Evolutionary conservation across 1,140 invertebrate species (phyloP), one percentile per base, ranked within the genome.

Genomic region (Phocides pigmalion): DNA sequence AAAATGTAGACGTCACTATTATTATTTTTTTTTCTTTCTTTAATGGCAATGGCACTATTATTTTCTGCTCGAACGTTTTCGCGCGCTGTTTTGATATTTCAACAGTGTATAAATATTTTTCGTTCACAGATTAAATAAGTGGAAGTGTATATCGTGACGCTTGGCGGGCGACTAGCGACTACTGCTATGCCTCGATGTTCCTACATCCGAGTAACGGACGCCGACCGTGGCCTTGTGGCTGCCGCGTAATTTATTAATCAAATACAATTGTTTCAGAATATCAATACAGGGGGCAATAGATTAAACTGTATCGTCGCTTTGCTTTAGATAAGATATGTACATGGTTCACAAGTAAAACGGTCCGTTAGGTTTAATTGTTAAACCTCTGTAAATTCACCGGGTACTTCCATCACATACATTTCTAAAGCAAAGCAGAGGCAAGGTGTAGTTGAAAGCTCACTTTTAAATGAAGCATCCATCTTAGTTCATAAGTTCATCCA

Each of bases 211-310:
- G 32, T 20, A 28, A 39, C 32, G 32, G 46, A 47, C 54, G 59
- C 49, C 68, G 70, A 68, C 72, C 77, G 46, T 77, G 78, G 78
- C 78, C 74, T 80, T 80, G 78, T 42, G 22, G 3, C 42, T 32
- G 68, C 53, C 62, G 59, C 66, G 68, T 67, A 53, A 67, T 75
- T 73, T 67, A 74, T 72, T 75, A 66, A 68, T 72, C 39, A 61
- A 71, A 66, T 74, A 56, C 56, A 61, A 70, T 65, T 67, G 46
- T 58, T 70, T 65, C 32, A 35, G 49, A 37, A 51, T 37, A 47
- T 47, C 44, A 22, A 25, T 47, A 35, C 49, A 37, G 9, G 28
- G 28, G 49, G 22, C 5, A 17, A 32, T 35, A 16, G 25, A 50
- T 35, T 28, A 32, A 37, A 1, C 1, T 17, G 37, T 37, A 20